phyloP scores from a whole-genome alignment of 1,140 invertebrate genomes.

The Drosophila paulistorum region DNA sequence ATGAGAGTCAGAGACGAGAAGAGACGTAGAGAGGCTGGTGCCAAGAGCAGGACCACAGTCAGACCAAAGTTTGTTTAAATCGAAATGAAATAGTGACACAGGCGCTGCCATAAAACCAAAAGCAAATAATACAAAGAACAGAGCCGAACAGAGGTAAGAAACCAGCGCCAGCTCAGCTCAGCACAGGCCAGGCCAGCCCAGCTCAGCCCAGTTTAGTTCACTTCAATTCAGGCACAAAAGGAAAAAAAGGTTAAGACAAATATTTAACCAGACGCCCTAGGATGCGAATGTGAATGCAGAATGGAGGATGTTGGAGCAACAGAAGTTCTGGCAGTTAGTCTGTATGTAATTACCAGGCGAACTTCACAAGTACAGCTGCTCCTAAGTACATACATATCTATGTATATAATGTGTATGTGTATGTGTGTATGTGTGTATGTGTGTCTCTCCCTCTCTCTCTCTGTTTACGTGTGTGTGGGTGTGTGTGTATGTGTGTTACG shows the following conservation, averaged over 20 bases:
- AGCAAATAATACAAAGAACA: slow-evolving; percentile 70
- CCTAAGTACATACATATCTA: slow-evolving; percentile 59
- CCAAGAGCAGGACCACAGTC: slow-evolving; percentile 22
- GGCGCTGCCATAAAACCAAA: slow-evolving; percentile 74
- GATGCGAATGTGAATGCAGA: not conserved
- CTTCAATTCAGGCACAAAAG: slow-evolving; percentile 48
- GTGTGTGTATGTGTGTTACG: slow-evolving; percentile 37
- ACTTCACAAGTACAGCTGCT: slow-evolving; percentile 73
- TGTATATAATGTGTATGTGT: slow-evolving; percentile 3
- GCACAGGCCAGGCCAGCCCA: too few relatives aligned
- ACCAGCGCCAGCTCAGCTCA: not conserved
- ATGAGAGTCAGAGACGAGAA: slow-evolving; percentile 1
- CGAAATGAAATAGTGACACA: slow-evolving; percentile 77
- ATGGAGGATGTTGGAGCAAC: not conserved
- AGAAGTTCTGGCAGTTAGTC: slow-evolving; percentile 41
- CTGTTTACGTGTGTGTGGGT: slow-evolving; percentile 1
- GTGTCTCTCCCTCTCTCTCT: not conserved
- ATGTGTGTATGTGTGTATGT: slow-evolving; percentile 28
- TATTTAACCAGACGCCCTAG: slow-evolving; percentile 68
- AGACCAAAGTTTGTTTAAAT: slow-evolving; percentile 71
- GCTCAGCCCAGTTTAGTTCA: too few relatives aligned
- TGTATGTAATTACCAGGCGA: slow-evolving; percentile 75
- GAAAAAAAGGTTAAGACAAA: slow-evolving; percentile 76
- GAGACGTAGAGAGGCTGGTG: too few relatives aligned
- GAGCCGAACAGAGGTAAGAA: slow-evolving; percentile 1